These are phyloP conservation scores for Eubasilissa splendida DNA, from an alignment of 2,888 invertebrate species.

Conservation along the genomic window DNA sequence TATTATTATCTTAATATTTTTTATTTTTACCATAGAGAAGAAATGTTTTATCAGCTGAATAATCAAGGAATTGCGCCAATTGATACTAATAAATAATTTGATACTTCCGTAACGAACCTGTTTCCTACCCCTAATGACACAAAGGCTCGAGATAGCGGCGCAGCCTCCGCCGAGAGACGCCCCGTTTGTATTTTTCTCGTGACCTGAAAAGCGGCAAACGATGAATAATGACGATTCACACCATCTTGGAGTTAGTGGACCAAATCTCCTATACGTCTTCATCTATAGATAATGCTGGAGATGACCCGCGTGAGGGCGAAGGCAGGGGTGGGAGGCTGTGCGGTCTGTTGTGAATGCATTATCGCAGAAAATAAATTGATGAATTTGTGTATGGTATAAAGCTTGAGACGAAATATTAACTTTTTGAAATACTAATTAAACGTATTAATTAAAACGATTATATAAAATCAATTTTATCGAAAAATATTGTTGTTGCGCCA, in stretches of 20 bases:
- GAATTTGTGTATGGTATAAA: too few relatives aligned
- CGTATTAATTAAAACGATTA: too few relatives aligned
- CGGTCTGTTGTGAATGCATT: too few relatives aligned
- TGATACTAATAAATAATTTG: background rate
- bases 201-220: constrained; percentile 11
- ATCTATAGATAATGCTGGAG: constrained; percentile 2
- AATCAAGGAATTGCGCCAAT: background rate
- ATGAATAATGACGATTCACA: background rate
- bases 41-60: background rate
- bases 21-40: background rate
- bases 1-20: too few relatives aligned
- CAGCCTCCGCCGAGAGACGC: background rate
- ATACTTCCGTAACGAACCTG: background rate
- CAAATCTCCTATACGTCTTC: constrained; percentile 21
- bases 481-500: too few relatives aligned
- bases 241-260: background rate
- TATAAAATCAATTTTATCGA: too few relatives aligned
- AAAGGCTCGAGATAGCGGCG: background rate
- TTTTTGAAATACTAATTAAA: too few relatives aligned
- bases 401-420: too few relatives aligned
- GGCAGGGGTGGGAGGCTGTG: too few relatives aligned
- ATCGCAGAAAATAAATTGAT: too few relatives aligned
- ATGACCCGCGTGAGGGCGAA: background rate
- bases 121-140: background rate
- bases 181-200: background rate